These are phyloP conservation scores for Otocyon megalotis DNA, from an alignment of 2,113 vertebrate genomes.

Conservation along the genomic window DNA sequence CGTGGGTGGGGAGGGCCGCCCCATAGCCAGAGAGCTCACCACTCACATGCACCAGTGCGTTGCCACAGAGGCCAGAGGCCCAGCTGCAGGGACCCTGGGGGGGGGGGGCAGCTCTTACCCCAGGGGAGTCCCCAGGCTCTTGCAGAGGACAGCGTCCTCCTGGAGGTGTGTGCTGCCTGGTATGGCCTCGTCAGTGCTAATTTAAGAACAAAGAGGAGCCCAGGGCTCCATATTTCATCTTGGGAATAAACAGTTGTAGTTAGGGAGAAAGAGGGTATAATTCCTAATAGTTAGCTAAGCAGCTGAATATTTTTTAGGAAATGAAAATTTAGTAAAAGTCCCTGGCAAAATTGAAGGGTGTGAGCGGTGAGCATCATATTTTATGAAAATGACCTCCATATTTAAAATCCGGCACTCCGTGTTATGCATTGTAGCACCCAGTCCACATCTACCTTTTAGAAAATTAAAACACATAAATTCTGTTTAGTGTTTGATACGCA, in stretches of 20 bases:
- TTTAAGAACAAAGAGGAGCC: constrained; percentile 58
- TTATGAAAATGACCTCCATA: constrained; percentile 94
- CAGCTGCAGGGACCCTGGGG: rapidly evolving
- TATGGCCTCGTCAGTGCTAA: background rate
- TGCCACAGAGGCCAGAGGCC: background rate
- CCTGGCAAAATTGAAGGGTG: constrained; percentile 88
- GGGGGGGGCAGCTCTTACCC: background rate
- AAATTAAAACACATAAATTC: constrained; percentile 99
- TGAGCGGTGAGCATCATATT: constrained; percentile 89
- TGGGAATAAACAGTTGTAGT: constrained; percentile 9
- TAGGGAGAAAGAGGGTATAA: constrained; percentile 52
- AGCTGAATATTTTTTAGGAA: constrained; percentile 82
- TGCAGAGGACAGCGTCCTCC: background rate
- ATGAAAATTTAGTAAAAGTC: constrained; percentile 83
- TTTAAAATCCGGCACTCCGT: constrained; percentile 91
- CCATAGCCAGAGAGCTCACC: background rate
- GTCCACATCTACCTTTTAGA: constrained; percentile 94
- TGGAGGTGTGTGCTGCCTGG: rapidly evolving
- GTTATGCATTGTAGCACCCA: constrained; percentile 96
- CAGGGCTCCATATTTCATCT: background rate
- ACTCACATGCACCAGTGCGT: background rate
- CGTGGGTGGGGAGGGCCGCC: background rate
- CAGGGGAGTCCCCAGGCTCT: background rate
- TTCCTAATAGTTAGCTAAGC: constrained; percentile 81
- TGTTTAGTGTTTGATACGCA: constrained; percentile 94